A percentile compares a stretch with the other conserved stretches of the same genome.
These are phyloP conservation scores for Mola mola DNA, from an alignment of 2,113 vertebrate genomes.

Conservation along the genomic window DNA sequence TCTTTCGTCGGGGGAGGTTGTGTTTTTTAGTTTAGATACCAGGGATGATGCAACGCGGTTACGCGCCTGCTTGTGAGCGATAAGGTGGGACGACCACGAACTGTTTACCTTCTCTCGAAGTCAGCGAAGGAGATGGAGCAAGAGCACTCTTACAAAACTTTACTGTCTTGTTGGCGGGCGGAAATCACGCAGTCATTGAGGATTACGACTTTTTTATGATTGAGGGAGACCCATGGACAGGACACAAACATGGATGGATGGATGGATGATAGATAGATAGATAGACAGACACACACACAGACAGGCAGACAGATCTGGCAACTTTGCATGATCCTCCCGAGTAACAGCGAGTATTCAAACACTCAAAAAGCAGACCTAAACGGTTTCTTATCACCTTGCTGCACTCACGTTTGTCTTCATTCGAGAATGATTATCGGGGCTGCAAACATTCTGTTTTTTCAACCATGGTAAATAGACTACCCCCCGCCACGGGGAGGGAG, in stretches of 20 bases:
- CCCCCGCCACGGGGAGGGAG: not conserved
- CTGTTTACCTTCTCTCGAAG: conserved; percentile 74
- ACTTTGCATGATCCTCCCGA: too few relatives aligned
- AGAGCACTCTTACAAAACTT: conserved; percentile 1
- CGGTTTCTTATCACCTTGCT: conserved; percentile 73
- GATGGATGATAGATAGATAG: not conserved
- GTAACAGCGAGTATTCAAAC: conserved; percentile 6
- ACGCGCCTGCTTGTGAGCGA: conserved; percentile 66
- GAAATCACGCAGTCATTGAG: conserved; percentile 52
- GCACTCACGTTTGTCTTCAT: conserved; percentile 65
- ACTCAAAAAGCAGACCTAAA: conserved; percentile 40
- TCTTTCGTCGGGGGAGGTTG: conserved; percentile 17
- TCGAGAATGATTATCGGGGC: conserved; percentile 66
- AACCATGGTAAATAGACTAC: conserved; percentile 56
- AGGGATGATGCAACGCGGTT: conserved; percentile 48
- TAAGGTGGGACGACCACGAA: conserved; percentile 56
- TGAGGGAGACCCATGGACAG: conserved; percentile 31
- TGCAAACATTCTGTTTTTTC: conserved; percentile 50
- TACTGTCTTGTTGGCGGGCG: conserved; percentile 27
- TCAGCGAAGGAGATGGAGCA: conserved; percentile 42
- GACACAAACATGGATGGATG: not conserved
- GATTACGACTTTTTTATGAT: conserved; percentile 29
- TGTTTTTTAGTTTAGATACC: conserved; percentile 57
- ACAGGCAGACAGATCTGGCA: too few relatives aligned
- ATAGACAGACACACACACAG: not conserved